Evolutionary conservation across 1,140 invertebrate species (phyloP).

Genomic region (Pantala flavescens): DNA sequence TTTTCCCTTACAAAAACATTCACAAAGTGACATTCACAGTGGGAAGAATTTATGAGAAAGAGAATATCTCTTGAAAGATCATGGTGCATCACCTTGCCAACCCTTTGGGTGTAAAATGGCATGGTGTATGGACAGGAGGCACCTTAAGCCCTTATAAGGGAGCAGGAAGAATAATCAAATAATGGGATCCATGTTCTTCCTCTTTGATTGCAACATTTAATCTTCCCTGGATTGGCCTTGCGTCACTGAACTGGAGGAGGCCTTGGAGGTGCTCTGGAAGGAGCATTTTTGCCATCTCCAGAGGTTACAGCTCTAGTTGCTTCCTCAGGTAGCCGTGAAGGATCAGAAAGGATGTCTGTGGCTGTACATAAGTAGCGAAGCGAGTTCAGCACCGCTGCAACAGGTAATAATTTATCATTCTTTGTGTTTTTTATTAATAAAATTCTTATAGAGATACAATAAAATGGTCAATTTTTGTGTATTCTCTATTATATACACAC

Average conservation of each 20-base stretch:
- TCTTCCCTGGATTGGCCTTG: not conserved
- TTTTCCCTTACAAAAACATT: not conserved
- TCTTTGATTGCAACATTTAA: not conserved
- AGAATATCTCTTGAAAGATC: no score
- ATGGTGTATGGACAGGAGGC: no score
- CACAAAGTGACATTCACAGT: no score
- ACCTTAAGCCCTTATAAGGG: no score
- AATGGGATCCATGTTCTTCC: no score
- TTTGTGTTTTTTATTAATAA: not conserved
- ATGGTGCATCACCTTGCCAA: no score
- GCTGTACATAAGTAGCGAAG: slow-evolving; percentile 80
- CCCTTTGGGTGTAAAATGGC: no score
- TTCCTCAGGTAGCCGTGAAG: slow-evolving; percentile 76
- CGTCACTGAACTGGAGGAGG: slow-evolving; percentile 12
- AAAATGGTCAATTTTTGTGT: no score
- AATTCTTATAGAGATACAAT: not conserved
- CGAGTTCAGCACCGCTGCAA: slow-evolving; percentile 83
- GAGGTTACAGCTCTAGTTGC: slow-evolving; percentile 48
- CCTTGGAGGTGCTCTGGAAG: not conserved
- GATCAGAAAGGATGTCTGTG: slow-evolving; percentile 86
- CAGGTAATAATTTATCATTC: no score
- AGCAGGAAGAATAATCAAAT: no score
- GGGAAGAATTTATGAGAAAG: no score
- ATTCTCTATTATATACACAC: no score
- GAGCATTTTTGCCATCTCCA: slow-evolving; percentile 19